These are phyloP conservation scores for Cenopis cana DNA, from an alignment of 2,888 invertebrate genomes.

Conservation along the genomic window DNA sequence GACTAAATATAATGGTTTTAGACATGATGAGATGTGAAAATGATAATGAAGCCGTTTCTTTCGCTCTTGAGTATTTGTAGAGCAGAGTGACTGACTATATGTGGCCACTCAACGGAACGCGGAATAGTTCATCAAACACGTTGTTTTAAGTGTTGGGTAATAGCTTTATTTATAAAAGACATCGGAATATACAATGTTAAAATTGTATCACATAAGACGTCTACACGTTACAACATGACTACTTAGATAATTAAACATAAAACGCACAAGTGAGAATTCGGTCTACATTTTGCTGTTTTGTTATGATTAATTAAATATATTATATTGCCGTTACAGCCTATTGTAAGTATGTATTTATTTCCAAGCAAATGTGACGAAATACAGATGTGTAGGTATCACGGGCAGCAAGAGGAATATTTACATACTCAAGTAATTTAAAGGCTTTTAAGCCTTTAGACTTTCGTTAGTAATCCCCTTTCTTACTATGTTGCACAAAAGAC, in stretches of 20 bases:
- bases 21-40: not conserved
- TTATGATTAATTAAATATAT: too few relatives aligned
- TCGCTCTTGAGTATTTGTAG: not conserved
- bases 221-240: not conserved
- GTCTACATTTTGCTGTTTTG: not conserved
- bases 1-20: conserved; percentile 11
- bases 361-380: too few relatives aligned
- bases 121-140: conserved; percentile 43
- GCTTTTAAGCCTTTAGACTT: too few relatives aligned
- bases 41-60: not conserved
- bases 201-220: conserved; percentile 11
- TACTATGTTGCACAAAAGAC: too few relatives aligned
- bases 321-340: too few relatives aligned
- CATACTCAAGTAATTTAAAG: too few relatives aligned
- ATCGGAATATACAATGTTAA: conserved; percentile 15
- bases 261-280: not conserved
- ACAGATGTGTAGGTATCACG: too few relatives aligned
- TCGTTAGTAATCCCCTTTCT: too few relatives aligned
- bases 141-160: conserved; percentile 40
- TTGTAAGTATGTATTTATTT: too few relatives aligned
- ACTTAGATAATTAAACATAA: not conserved
- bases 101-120: conserved; percentile 32
- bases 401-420: too few relatives aligned
- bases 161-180: conserved; percentile 38
- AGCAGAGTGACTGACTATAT: not conserved